Conservation (phyloP, 2,113 vertebrate species). For the Eurypyga helias region DNA sequence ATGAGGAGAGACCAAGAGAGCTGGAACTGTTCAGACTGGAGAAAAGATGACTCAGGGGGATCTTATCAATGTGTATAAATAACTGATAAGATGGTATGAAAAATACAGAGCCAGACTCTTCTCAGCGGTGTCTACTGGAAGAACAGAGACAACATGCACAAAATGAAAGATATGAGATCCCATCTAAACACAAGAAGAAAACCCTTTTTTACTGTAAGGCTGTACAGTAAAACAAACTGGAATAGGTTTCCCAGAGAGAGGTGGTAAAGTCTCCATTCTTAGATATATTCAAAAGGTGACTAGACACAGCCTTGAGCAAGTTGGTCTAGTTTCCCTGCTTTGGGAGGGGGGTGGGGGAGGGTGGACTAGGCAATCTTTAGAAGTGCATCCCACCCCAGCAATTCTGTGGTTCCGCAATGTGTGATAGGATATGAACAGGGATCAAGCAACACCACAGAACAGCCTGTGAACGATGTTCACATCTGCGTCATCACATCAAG, state of each 20-base stretch:
- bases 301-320: not conserved
- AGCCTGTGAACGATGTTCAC: not conserved
- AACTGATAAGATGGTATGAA: not conserved
- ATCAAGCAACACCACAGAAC: not conserved
- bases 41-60: not conserved
- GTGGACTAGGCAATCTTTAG: not conserved
- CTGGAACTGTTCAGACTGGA: not conserved
- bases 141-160: not conserved
- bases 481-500: not conserved
- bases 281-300: not conserved
- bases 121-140: not conserved
- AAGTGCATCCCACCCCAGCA: not conserved
- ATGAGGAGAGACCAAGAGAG: not conserved
- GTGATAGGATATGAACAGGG: not conserved
- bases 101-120: not conserved
- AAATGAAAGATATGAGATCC: not conserved
- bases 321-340: not conserved
- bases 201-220: not conserved
- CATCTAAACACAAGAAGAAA: not conserved
- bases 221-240: not conserved
- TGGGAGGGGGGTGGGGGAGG: accelerated
- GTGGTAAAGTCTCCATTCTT: not conserved
- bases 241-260: not conserved
- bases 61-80: not conserved
- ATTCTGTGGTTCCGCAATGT: not conserved